Percentiles rank a stretch among this genome's conserved stretches.
Conservation (phyloP, 35 echinoderm and acorn worm genomes). For the Lytechinus pictus region DNA sequence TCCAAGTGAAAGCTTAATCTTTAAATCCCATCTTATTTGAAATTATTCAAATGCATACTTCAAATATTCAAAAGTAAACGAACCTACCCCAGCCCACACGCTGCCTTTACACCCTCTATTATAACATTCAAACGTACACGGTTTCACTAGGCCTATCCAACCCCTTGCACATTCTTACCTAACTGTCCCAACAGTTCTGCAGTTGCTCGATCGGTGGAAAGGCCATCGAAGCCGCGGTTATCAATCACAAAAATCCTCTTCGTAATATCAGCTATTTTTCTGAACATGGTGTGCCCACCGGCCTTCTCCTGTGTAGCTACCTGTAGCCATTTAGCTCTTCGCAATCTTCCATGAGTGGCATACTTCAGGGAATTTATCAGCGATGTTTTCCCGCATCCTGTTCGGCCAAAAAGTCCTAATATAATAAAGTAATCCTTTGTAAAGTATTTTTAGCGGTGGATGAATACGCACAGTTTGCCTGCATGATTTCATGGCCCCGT, state of each 20-base stretch:
- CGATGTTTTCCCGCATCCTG: conserved; percentile 28
- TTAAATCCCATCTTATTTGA: no score
- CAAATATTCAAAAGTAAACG: no score
- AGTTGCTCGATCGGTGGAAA: neutral
- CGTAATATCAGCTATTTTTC: neutral
- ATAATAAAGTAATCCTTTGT: neutral
- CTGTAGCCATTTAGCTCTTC: neutral
- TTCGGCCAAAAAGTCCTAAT: neutral
- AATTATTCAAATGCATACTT: no score
- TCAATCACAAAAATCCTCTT: neutral
- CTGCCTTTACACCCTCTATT: no score
- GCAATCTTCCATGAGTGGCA: neutral
- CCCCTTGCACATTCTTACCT: conserved; percentile 3
- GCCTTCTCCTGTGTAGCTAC: conserved; percentile 42
- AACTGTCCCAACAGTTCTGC: neutral
- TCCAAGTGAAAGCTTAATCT: no score
- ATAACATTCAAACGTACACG: no score
- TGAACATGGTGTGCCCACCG: conserved; percentile 29
- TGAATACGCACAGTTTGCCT: no score
- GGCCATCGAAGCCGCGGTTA: neutral
- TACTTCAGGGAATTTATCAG: conserved; percentile 28
- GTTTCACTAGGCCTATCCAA: no score
- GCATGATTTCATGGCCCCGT: no score
- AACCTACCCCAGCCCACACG: no score
- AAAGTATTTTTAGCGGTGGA: no score